Base-by-base conservation (phyloP, 2,888 invertebrate species). In the Lutraria lutraria region DNA sequence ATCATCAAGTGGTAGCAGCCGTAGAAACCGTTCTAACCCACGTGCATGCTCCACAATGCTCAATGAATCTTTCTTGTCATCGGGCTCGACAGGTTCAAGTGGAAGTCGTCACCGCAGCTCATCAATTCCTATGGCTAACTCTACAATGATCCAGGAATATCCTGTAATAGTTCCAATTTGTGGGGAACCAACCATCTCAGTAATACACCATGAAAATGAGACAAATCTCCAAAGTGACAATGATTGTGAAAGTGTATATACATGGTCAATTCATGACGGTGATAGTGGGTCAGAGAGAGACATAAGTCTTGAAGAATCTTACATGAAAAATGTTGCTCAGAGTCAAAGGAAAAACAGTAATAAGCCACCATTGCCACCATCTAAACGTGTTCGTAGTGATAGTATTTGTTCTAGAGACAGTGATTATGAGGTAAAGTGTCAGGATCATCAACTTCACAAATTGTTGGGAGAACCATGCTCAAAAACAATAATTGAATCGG, bases 211-310 rank as follows among this genome's bases (percentile, higher is more conserved):
- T 43, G 56, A 60, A 25, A 91, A 88, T 76, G 84, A 88, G n/a
- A 76, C 82, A 52, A 89, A 91, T 85, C 82, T 88, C 2, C 81
- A 86, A 53, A 93, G 93, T 85, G 92, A 91, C 53, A 93, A 93
- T 82, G 94, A 94, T 53, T 89, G 93, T 85, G 94, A 93, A 81
- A 94, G 94, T 90, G 92, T 94, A 10, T 95, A 94, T 86, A 94
- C 95, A 0, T 95, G 95, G 95, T 94, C 95, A 13, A 93, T 95
- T 76, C 93, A 94, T 84, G 93, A 94, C 63, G 92, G 88, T 56
- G 93, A 93, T 81, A 89, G 89, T 86, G 93, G 93, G 19, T 92
- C 93, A 25, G 93, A 92, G 79, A 91, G 92, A 34, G 93, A 94
- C 68, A 92, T 93, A 15, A 93, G 92, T 81, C 88, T 94, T 19